Evolutionary conservation across 2,888 invertebrate species (phyloP).

Genomic region (Parnassius apollo): DNA sequence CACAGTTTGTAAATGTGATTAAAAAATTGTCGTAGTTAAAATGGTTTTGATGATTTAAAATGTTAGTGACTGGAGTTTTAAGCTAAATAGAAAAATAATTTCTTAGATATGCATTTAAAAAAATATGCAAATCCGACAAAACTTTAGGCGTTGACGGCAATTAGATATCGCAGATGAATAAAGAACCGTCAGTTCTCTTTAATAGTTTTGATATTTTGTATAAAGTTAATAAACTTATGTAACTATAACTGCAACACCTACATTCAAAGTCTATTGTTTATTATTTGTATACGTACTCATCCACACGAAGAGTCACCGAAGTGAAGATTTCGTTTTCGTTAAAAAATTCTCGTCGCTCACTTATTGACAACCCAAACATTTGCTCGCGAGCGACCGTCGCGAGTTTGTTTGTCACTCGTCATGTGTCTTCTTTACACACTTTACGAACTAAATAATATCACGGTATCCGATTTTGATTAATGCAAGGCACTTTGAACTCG

Average conservation of each 20-base stretch:
- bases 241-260: not conserved
- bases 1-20: too few species aligned
- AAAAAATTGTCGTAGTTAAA: too few species aligned
- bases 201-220: too few species aligned
- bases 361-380: conserved; percentile 69
- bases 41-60: too few species aligned
- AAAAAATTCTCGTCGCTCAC: conserved; percentile 44
- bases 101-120: too few species aligned
- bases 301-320: conserved; percentile 32
- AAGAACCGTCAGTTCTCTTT: too few species aligned
- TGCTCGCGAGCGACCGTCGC: conserved; percentile 44
- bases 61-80: too few species aligned
- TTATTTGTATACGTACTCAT: conserved; percentile 42
- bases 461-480: conserved; percentile 18
- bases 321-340: conserved; percentile 38
- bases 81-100: too few species aligned
- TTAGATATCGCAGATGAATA: too few species aligned
- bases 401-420: conserved; percentile 44
- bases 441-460: conserved; percentile 29
- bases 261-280: conserved; percentile 13
- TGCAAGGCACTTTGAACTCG: conserved; percentile 11
- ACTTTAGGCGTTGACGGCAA: too few species aligned
- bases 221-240: not conserved
- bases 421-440: conserved; percentile 39
- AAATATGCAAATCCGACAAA: too few species aligned